Evolutionary conservation across 2,797 vertebrate species (phyloP).

Genomic region (Phataginus tetradactyla): DNA sequence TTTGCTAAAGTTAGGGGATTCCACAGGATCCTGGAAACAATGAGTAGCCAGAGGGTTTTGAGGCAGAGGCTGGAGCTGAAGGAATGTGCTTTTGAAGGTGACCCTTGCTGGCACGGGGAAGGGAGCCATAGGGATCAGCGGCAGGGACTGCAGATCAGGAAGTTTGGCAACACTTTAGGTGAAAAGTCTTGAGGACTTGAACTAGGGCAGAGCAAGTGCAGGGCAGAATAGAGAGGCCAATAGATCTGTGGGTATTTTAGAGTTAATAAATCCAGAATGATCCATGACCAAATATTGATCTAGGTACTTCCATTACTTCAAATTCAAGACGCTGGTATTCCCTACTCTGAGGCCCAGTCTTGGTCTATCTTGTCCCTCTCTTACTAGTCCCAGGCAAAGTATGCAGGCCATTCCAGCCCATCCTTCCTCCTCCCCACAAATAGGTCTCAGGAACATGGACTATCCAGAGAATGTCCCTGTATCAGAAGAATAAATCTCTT

Average conservation of each 20-base stretch:
- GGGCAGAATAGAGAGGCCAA: neutral
- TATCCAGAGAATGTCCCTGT: neutral
- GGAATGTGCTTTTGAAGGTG: neutral
- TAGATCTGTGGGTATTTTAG: neutral
- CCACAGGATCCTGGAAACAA: neutral
- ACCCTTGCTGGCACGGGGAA: neutral
- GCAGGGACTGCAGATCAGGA: neutral
- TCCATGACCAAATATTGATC: neutral
- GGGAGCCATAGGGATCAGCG: neutral
- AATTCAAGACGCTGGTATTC: neutral
- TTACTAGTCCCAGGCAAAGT: neutral
- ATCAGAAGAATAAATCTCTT: neutral
- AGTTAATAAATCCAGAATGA: neutral
- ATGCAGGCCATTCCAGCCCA: neutral
- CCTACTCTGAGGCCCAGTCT: neutral
- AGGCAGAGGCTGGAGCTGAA: neutral
- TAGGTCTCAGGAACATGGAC: neutral
- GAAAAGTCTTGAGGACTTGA: neutral
- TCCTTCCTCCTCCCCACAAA: neutral
- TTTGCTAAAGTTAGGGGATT: neutral
- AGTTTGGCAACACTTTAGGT: neutral
- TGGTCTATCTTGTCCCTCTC: neutral
- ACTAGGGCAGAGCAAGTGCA: rapidly evolving
- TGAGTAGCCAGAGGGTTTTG: neutral
- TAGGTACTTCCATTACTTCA: neutral